phyloP scores from a whole-genome alignment of 2,797 vertebrate species.

The Ptychobarbus kaznakovi region DNA sequence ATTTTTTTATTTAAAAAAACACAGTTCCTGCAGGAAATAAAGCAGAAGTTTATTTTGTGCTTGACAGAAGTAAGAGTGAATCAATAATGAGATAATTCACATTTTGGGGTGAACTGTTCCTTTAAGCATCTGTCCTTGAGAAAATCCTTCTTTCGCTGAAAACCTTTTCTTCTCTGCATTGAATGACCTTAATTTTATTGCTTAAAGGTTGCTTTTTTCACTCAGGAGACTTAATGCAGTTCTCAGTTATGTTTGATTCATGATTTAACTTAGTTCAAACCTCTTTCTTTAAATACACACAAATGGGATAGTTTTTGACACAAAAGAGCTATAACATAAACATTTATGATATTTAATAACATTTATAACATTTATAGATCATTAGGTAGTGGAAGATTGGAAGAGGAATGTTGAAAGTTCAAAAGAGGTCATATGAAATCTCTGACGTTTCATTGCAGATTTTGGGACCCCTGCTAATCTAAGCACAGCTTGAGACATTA shows the following conservation, averaged over 20 bases:
- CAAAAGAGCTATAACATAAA: not conserved
- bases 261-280: not conserved
- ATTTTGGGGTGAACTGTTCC: not conserved
- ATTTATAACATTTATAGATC: too few species aligned
- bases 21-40: not conserved
- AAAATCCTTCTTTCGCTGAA: not conserved
- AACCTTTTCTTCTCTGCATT: not conserved
- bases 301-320: not conserved
- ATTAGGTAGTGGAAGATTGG: not conserved
- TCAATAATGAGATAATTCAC: not conserved
- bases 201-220: slow-evolving; percentile 15
- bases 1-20: not conserved
- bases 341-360: too few species aligned
- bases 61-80: not conserved
- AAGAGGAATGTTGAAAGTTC: not conserved
- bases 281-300: not conserved
- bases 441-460: slow-evolving; percentile 8
- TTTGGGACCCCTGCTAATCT: not conserved
- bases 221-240: not conserved
- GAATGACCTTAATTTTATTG: not conserved
- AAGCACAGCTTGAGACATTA: not conserved
- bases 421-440: not conserved
- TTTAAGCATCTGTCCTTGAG: not conserved
- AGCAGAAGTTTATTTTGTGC: not conserved
- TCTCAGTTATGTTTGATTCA: not conserved